Evolutionary conservation across 92 coral and sea anemone species (phyloP).

Genomic region (Parazoanthus swiftii): DNA sequence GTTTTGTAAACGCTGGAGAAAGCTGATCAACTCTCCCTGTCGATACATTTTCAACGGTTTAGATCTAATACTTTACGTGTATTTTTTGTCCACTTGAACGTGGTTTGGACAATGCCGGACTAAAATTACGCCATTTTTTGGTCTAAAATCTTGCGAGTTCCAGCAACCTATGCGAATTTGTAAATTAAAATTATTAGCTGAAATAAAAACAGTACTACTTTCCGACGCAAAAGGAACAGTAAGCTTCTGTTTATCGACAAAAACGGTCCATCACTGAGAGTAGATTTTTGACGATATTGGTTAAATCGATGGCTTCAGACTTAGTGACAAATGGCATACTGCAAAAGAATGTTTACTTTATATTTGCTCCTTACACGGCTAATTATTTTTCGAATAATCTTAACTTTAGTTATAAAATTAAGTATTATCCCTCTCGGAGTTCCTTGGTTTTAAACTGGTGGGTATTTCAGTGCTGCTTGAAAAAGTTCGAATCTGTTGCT

Average conservation of each 20-base stretch:
- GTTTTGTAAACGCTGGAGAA: neutral
- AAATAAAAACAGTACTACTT: too few species aligned
- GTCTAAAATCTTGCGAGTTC: neutral
- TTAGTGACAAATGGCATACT: too few species aligned
- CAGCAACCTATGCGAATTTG: neutral
- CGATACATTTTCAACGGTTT: neutral
- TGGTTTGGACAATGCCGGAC: neutral
- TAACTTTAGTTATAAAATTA: neutral
- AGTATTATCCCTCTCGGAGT: neutral
- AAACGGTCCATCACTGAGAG: neutral
- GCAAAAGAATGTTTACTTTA: too few species aligned
- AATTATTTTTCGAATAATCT: too few species aligned
- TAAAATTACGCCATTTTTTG: too few species aligned
- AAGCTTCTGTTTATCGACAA: too few species aligned
- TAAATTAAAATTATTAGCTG: too few species aligned
- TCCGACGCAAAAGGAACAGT: neutral
- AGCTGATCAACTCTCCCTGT: neutral
- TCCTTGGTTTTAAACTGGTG: neutral
- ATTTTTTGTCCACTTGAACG: too few species aligned
- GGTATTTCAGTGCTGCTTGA: neutral
- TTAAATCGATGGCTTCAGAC: too few species aligned
- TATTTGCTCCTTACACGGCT: neutral
- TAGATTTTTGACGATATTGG: too few species aligned
- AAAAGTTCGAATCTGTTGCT: too few species aligned
- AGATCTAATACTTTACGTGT: neutral